Evolutionary conservation across 53 echinoderm and acorn worm genomes (phyloP), one percentile per base, ranked within the genome.

Genomic region (Paelopatides confundens): DNA sequence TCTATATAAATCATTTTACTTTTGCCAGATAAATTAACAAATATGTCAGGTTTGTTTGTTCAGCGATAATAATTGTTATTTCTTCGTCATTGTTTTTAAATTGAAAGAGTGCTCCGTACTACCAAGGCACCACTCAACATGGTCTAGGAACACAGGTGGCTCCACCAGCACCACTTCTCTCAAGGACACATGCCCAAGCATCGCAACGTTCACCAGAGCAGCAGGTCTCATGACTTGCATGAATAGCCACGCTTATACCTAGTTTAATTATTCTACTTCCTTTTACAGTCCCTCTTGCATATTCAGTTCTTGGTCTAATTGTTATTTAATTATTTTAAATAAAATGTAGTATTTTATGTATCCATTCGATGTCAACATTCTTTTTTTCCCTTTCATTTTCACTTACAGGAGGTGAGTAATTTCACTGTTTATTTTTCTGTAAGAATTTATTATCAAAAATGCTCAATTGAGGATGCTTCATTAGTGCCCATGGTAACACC

Each of bases 131-230:
- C 39, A 40, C 38, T 29, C 74, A 40, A 10, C 46, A 39, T 3
- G 40, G 74, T 28, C 74, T 35, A 38, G 74, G 74, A 46, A 7
- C 74, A 32, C 46, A 39, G 39, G 6, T 28, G 2, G 74, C 74
- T 24, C 58, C 58, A 0, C 74, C 74, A 10, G 74, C 74, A 39
- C 40, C 40, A 28, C 38, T 74, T 9, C 36, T 26, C 39, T 46
- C 74, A 27, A 26, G 74, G 74, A 74, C 38, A 15, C 26, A 39
- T 23, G 39, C 43, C 39, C 74, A 74, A 14, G 74, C 74, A 39
- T 38, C 74, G 29, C 74, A 74, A 23, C 39, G 74, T 11, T 26
- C 38, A 32, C 74, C 38, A n/a, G 40, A 74, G 17, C 74, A 74
- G 46, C 74, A 74, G 74, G 74, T 74, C 74, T 40, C 58, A 23